These are phyloP conservation scores for Ectropis crepuscularia DNA, from an alignment of 2,888 invertebrate species.

Conservation along the genomic window DNA sequence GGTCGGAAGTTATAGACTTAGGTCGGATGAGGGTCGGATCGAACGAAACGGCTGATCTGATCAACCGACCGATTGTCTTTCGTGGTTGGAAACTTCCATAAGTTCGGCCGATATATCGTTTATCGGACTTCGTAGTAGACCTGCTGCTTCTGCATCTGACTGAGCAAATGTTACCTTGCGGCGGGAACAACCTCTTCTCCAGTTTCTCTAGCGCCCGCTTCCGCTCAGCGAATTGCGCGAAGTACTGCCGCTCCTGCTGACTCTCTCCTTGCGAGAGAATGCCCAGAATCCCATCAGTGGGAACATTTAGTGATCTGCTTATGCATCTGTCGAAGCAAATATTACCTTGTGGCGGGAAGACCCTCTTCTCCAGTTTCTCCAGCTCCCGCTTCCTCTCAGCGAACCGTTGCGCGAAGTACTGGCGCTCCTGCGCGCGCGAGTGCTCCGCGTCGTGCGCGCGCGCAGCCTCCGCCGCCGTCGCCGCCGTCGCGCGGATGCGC, in stretches of 20 bases:
- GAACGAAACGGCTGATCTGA: too few relatives aligned
- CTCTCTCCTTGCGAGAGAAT: too few relatives aligned
- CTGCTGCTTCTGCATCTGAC: too few relatives aligned
- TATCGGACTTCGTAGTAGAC: too few relatives aligned
- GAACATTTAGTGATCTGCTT: too few relatives aligned
- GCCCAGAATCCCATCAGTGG: too few relatives aligned
- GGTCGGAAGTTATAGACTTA: too few relatives aligned
- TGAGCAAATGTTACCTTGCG: constrained; percentile 58
- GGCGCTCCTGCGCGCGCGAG: constrained; percentile 86
- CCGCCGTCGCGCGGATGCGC: constrained; percentile 88
- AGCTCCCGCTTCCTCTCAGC: constrained; percentile 89
- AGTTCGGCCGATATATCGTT: too few relatives aligned
- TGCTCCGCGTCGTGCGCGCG: constrained; percentile 88
- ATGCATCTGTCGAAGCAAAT: too few relatives aligned
- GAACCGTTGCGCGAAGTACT: constrained; percentile 88
- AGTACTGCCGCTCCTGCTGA: constrained; percentile 85
- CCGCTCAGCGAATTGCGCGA: constrained; percentile 88
- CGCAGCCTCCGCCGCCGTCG: constrained; percentile 88
- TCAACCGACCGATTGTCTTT: too few relatives aligned
- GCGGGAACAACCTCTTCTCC: constrained; percentile 90
- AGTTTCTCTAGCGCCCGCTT: constrained; percentile 90
- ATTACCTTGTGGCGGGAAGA: constrained; percentile 86
- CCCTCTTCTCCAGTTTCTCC: constrained; percentile 90
- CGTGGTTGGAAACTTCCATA: too few relatives aligned
- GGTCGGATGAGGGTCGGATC: too few relatives aligned